Base-by-base conservation (phyloP, 2,888 invertebrate species). In the Tipula lateralis region DNA sequence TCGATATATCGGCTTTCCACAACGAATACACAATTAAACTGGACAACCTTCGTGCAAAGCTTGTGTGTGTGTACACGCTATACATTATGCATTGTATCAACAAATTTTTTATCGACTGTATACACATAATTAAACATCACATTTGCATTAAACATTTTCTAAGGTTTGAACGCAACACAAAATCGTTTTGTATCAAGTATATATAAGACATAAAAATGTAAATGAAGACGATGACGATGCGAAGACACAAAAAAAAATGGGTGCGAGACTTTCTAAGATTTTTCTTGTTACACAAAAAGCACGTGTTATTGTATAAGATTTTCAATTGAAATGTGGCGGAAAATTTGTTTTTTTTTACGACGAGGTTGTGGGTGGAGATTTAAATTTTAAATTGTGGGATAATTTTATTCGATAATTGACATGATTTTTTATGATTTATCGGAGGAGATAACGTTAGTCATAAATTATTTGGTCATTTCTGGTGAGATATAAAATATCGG, bases 201-300 rank as follows among this genome's bases (percentile, higher is more conserved):
- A 24, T 66, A 66, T 44, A 16, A 3, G 16, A 24, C 66, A 66
- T 66, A 24, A 66, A 50, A n/a, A 66, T 66, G 66, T 24, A 66
- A 66, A 66, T 66, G 19, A 24, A 66, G 24, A 66, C 9, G 24
- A 66, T 1, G 66, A 66, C 66, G 66, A 24, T 12, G 66, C 24
- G 9, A 24, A 66, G 7, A 66, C 66, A 24, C 9, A 66, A 39
- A 39, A 39, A 13, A 66, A 24, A 24, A 66, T 66, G 66, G 66
- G 66, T 66, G 66, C 66, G 66, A 66, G 66, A 66, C 66, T 66
- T 66, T 66, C 66, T 66, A 66, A 66, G 66, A 66, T 66, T 66
- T 66, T 66, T 66, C 66, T 66, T 66, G 66, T 66, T 12, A 13
- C 9, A 9, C 19, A 9, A 13, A 66, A 66, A 66, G 66, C 66